Evolutionary conservation across 2,797 vertebrate genomes (phyloP).

Genomic region (Aldrovandia affinis): DNA sequence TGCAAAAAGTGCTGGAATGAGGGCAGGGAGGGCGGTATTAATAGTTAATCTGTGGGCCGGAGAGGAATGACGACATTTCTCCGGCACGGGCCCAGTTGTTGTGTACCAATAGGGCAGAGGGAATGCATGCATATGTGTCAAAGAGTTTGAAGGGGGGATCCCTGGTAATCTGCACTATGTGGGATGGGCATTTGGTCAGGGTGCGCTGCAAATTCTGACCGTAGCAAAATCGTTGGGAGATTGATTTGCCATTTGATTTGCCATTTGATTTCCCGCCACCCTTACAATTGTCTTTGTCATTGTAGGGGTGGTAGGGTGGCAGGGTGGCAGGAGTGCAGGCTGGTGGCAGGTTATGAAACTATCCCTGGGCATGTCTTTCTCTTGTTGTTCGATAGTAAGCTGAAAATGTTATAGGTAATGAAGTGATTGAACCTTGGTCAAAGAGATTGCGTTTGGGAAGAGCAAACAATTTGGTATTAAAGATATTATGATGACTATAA

Average conservation of each 20-base stretch:
- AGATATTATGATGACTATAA: background rate
- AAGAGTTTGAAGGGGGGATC: background rate
- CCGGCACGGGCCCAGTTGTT: conserved; percentile 49
- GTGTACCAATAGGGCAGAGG: conserved; percentile 15
- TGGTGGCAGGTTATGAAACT: background rate
- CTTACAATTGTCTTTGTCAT: background rate
- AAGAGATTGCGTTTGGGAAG: background rate
- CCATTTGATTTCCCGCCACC: too few relatives aligned
- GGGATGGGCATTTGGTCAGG: background rate
- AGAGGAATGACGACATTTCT: conserved; percentile 36
- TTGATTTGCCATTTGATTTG: too few relatives aligned
- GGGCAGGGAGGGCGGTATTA: conserved; percentile 50
- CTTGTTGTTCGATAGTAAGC: background rate
- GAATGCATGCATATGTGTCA: background rate
- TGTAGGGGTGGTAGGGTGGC: background rate
- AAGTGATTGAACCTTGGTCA: background rate
- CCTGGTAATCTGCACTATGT: background rate
- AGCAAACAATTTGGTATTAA: too few relatives aligned
- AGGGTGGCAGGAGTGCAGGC: background rate
- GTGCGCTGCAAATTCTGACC: background rate
- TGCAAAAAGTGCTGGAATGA: conserved; percentile 40
- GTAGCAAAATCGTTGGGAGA: too few relatives aligned
- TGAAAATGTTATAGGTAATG: background rate
- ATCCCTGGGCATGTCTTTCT: background rate
- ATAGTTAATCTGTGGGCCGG: conserved; percentile 52